phyloP scores from a whole-genome alignment of 2,113 vertebrate species.

The Myrmecophaga tridactyla region DNA sequence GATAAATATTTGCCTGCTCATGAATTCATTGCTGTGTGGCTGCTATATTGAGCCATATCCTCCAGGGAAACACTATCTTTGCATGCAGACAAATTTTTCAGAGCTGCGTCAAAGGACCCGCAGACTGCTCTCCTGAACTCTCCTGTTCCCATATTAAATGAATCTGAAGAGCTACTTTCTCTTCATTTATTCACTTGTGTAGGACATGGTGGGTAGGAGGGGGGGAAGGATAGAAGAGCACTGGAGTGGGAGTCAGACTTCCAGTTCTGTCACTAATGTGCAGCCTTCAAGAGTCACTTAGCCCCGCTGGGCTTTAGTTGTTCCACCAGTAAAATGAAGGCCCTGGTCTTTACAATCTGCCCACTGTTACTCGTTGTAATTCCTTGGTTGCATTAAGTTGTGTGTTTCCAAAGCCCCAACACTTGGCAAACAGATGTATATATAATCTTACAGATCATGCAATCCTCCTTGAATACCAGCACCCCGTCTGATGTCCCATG shows the following conservation, averaged over 20 bases:
- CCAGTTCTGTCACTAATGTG: neutral
- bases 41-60: neutral
- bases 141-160: neutral
- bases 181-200: neutral
- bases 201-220: neutral
- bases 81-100: neutral
- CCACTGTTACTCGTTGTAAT: neutral
- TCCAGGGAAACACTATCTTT: constrained; percentile 30
- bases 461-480: neutral
- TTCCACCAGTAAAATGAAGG: neutral
- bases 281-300: rapidly evolving
- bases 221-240: neutral
- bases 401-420: neutral
- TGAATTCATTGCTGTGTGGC: neutral
- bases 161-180: neutral
- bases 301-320: no score
- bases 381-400: neutral
- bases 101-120: neutral
- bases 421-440: neutral
- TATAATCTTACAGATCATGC: neutral
- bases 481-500: neutral
- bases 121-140: rapidly evolving
- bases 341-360: rapidly evolving
- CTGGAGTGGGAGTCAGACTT: neutral
- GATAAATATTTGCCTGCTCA: constrained; percentile 45